Base-by-base conservation (phyloP, 2,888 invertebrate species). In the Dyspetes luteomarginatus region DNA sequence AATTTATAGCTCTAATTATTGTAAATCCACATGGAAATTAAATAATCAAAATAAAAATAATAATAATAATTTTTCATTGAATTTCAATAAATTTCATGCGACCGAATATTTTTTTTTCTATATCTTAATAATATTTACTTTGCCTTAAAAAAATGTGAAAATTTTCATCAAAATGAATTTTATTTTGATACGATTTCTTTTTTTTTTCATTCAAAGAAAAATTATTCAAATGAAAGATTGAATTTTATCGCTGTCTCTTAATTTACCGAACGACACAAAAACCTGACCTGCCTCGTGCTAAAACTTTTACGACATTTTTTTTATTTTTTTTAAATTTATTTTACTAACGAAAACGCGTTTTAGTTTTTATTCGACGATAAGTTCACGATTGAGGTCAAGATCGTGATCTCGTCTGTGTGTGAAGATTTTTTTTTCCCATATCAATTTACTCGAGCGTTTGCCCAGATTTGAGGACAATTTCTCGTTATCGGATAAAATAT, bases 381-480 rank as follows among this genome's bases (percentile, higher is more conserved):
- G 45, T 58, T 45, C 19, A 45, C 43, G 28, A 22, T 17, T 50
- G 71, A 60, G 48, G 71, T 60, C 36, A 60, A 71, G 4, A 60
- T 56, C n/a, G 48, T 48, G 58, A 28, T 24, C 48, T 30, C 50
- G 60, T 60, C 60, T 71, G 60, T 48, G 36, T 12, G 12, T 19
- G 55, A 26, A 17, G 55, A 55, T 19, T 69, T 58, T 58, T 36
- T 58, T 60, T 17, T 58, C 60, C 15, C 36, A 58, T 28, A 60
- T 45, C 36, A 71, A 71, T 71, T 50, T 60, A 36, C 17, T 28
- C 36, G 30, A 60, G 17, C 22, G 36, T 71, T 71, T 71, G 36
- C 60, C 48, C 71, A 71, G 60, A 60, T 71, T 58, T 24, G 48
- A 60, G n/a, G 60, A 71, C 30, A 50, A 60, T 24, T n/a, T n/a